Base-by-base conservation (phyloP, 2,113 vertebrate species). In the Uropsilus gracilis region DNA sequence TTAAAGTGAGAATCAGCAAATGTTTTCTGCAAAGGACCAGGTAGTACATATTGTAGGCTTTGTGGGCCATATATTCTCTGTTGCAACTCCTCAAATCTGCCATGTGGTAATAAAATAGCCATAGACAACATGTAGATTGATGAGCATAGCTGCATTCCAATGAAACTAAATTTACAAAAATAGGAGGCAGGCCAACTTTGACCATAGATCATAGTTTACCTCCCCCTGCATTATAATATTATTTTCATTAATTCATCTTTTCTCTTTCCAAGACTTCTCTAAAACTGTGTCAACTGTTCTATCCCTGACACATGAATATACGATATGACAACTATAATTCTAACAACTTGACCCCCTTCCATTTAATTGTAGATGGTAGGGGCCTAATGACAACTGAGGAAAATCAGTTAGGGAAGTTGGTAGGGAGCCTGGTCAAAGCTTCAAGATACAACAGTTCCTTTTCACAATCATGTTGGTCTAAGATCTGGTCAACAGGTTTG, bases 131-230 rank as follows among this genome's bases (percentile, higher is more conserved):
- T 9, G 4, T 53, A 83, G 53, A 37, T 77, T 16, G 34, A 44
- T 26, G 8, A 88, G 44, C 39, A 88, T 39, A 20, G 0, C 4
- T 44, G 50, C 80, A 24, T 88, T 95, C 34, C 50, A 87, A 68
- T 68, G 84, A 96, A 86, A 94, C 44, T 59, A 48, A 88, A 91
- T 84, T 72, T 92, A 26, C 44, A 78, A 89, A 89, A 87, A 50
- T 34, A 89, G 30, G 78, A 68, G 34, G 64, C 30, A 68, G 34
- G 34, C 20, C 16, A 46, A 28, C 68, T 91, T 61, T 90, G 64
- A 42, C 30, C 48, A 22, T 8, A 73, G 61, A 57, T 48, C n/a
- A 94, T 50, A 94, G 61, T 77, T 90, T 76, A 90, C 37, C 22
- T 86, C 86, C 17, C 0, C 18, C 34, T 68, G 48, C 20, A 84